Conservation (phyloP, 2,888 invertebrate genomes). For the Hedya salicella region DNA sequence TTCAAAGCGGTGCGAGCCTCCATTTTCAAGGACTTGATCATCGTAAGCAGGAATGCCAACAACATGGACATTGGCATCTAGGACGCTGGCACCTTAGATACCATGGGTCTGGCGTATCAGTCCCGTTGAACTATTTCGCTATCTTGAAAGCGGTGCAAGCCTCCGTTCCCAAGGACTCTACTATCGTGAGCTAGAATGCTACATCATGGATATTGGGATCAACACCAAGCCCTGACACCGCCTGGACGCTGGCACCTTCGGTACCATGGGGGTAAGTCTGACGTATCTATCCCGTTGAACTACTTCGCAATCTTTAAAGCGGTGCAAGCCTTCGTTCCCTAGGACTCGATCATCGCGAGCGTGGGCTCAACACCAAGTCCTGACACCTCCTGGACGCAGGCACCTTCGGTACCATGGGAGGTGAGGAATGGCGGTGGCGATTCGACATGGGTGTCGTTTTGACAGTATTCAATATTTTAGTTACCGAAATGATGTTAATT, state of each 20-base stretch:
- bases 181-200: constrained; percentile 98
- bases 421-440: no score
- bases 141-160: constrained; percentile 94
- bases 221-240: constrained; percentile 94
- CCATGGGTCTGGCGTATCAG: no score
- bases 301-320: constrained; percentile 97
- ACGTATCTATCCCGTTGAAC: constrained; percentile 88
- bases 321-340: constrained; percentile 90
- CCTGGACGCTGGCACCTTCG: constrained; percentile 98
- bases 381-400: constrained; percentile 96
- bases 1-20: constrained; percentile 92
- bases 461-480: no score
- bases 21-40: constrained; percentile 93
- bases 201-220: constrained; percentile 99
- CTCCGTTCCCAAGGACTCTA: constrained; percentile 90
- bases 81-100: no score
- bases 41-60: constrained; percentile 98
- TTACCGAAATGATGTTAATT: no score
- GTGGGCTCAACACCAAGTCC: constrained; percentile 99
- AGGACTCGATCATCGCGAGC: constrained; percentile 95
- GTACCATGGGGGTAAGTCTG: constrained; percentile 95
- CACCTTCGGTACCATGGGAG: no score
- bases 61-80: constrained; percentile 99
- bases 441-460: no score
- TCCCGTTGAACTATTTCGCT: constrained; percentile 95